Base-by-base conservation (phyloP, 2,797 vertebrate species). In the Phalloptychus januarius region DNA sequence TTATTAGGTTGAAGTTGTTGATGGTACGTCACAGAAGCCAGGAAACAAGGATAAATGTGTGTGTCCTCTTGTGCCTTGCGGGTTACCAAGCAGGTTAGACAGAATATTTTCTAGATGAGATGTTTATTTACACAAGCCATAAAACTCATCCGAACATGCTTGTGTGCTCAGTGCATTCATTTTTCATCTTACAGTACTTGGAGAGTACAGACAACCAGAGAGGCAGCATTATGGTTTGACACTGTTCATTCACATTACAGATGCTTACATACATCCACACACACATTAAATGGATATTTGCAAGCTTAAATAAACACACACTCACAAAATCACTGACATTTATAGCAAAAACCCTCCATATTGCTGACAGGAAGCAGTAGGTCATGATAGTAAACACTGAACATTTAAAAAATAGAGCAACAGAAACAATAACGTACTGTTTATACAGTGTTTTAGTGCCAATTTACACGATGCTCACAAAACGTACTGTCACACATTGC, bases 51-150 rank as follows among this genome's bases (percentile, higher is more conserved):
- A 7, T 45, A n/a, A 52, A 23, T 44, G 45, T 48, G 69, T 36
- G 65, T 56, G 31, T 61, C 16, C 31, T 44, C 25, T 70, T 36
- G 40, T 50, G 23, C 12, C 0, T 69, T 33, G 0, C 31, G 25
- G 6, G 44, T 84, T 69, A 78, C 36, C 81, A 79, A 86, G 48
- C 76, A 74, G 71, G 84, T 82, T 18, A 3, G 58, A 75, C 84
- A 63, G 70, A 85, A 81, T 79, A 72, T 23, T 63, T 79, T 31
- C 40, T 71, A 73, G 63, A 89, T 88, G 86, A 90, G 83, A 86
- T 88, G 78, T 91, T 93, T 92, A 92, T 90, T 92, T 86, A 88
- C 83, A 91, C 48, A 77, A 88, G 81, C 74, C 63, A 56, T 82
- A 76, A 84, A 77, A 85, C 23, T 42, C 65, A 85, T 61, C 84